Conservation (phyloP, 2,113 vertebrate species). For the Barbus barbus region DNA sequence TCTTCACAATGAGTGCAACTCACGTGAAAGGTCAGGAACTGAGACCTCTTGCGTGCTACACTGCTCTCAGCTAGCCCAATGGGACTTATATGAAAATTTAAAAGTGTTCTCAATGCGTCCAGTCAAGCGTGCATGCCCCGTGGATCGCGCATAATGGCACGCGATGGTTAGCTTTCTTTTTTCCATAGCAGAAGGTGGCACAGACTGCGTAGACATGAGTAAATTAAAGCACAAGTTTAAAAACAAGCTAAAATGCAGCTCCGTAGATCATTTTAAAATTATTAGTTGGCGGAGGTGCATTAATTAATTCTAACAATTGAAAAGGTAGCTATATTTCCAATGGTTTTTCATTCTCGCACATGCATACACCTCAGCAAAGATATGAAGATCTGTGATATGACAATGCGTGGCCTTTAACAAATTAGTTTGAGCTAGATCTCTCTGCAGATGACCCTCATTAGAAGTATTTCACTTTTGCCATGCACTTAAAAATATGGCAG, state of each 20-base stretch:
- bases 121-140: constrained; percentile 1
- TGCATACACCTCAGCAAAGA: neutral
- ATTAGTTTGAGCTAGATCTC: neutral
- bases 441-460: neutral
- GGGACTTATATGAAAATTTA: constrained; percentile 52
- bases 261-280: neutral
- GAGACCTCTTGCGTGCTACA: constrained; percentile 40
- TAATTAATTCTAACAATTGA: neutral
- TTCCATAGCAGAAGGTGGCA: neutral
- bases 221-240: neutral
- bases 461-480: neutral
- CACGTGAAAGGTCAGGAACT: constrained; percentile 48
- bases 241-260: neutral
- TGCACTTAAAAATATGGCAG: neutral
- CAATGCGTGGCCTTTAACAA: neutral
- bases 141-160: constrained; percentile 24
- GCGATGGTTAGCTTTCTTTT: constrained; percentile 18
- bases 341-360: neutral
- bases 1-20: constrained; percentile 29
- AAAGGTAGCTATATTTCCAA: neutral
- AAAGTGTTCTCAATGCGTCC: constrained; percentile 57
- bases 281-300: neutral
- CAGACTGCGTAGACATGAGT: neutral
- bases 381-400: neutral
- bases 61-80: constrained; percentile 23